Evolutionary conservation across 35 echinoderm and acorn worm species (phyloP).

Genomic region (Heliocidaris erythrogramma): DNA sequence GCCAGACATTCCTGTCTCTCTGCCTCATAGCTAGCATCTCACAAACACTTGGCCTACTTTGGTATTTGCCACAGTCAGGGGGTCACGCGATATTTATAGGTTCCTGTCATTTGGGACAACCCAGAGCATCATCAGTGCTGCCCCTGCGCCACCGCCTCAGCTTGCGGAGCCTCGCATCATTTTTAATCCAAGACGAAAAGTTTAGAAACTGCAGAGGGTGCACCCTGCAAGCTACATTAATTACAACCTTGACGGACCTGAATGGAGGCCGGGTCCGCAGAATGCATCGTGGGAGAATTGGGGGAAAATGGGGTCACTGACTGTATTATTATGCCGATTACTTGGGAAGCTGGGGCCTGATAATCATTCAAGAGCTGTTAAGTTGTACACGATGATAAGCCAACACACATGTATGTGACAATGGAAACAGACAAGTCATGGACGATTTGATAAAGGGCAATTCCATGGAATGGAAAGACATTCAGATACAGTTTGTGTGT

Average conservation of each 20-base stretch:
- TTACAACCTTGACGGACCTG: not conserved
- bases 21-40: conserved; percentile 23
- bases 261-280: not conserved
- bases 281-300: not conserved
- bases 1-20: conserved; percentile 47
- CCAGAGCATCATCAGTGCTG: not conserved
- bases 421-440: not conserved
- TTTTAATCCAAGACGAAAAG: not conserved
- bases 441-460: not conserved
- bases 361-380: not conserved
- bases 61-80: conserved; percentile 43
- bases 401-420: not conserved
- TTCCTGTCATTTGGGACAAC: not conserved
- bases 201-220: not conserved
- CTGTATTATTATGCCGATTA: not conserved
- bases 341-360: not conserved
- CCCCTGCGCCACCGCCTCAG: not conserved
- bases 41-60: conserved; percentile 48
- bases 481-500: too few species aligned
- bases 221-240: not conserved
- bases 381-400: not conserved
- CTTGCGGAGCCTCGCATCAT: not conserved
- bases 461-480: too few species aligned
- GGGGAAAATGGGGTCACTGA: not conserved
- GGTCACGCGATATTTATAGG: conserved; percentile 39